phyloP scores from a whole-genome alignment of 1,140 invertebrate species.

The Phthorimaea operculella region DNA sequence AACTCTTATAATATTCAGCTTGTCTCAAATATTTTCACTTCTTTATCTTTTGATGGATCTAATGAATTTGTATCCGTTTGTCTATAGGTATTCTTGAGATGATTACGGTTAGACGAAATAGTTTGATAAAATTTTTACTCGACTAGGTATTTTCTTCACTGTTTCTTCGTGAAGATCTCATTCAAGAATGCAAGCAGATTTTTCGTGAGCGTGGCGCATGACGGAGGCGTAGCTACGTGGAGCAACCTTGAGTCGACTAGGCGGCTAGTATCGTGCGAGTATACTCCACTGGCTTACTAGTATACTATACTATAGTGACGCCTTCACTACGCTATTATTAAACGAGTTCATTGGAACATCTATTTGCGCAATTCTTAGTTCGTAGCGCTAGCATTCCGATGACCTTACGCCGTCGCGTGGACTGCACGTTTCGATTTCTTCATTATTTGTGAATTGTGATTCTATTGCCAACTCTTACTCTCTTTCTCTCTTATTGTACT shows the following conservation, averaged over 20 bases:
- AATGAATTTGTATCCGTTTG: no score
- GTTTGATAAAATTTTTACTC: no score
- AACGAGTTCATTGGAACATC: constrained; percentile 68
- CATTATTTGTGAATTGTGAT: neutral
- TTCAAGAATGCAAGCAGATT: constrained; percentile 6
- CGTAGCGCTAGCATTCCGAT: constrained; percentile 53
- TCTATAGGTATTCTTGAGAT: no score
- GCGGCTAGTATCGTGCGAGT: constrained; percentile 8
- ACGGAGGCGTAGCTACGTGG: constrained; percentile 27
- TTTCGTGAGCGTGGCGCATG: constrained; percentile 24
- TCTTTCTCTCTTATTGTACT: no score
- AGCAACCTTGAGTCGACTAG: constrained; percentile 44
- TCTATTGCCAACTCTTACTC: neutral
- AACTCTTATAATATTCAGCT: no score
- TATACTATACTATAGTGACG: constrained; percentile 29
- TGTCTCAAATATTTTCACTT: no score
- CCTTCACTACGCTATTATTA: constrained; percentile 65
- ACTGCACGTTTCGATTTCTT: constrained; percentile 1
- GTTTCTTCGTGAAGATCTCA: no score
- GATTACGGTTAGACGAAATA: no score
- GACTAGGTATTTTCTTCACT: no score
- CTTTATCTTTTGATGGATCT: no score
- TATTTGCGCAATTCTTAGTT: constrained; percentile 66
- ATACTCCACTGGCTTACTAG: constrained; percentile 5
- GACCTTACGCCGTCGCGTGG: constrained; percentile 37